Evolutionary conservation across 2,797 vertebrate genomes (phyloP).

Genomic region (Peromyscus eremicus): DNA sequence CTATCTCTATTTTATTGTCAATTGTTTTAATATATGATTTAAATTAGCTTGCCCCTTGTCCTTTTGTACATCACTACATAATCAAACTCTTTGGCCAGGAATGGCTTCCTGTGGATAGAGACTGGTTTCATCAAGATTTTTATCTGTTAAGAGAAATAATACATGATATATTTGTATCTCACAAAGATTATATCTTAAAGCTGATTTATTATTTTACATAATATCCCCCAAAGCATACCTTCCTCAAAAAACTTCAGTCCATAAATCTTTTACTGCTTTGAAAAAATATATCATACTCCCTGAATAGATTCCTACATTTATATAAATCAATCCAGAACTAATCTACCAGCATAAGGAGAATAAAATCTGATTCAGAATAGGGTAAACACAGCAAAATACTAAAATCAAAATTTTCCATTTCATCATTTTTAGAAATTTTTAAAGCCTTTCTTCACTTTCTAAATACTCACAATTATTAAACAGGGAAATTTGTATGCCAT

Average conservation of each 20-base stretch:
- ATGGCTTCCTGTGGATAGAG: not conserved
- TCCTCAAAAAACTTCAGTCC: constrained; percentile 61
- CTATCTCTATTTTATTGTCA: not conserved
- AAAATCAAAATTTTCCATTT: constrained; percentile 50
- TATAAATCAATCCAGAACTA: constrained; percentile 69
- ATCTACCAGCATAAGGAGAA: constrained; percentile 55
- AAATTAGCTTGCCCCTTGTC: not conserved
- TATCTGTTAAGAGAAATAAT: constrained; percentile 68
- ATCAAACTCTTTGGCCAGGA: not conserved
- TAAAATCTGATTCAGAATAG: constrained; percentile 45
- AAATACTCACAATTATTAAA: constrained; percentile 48
- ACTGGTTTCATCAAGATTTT: constrained; percentile 52
- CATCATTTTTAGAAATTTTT: constrained; percentile 65
- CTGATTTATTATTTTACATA: constrained; percentile 71
- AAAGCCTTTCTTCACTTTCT: constrained; percentile 60
- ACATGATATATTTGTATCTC: constrained; percentile 66
- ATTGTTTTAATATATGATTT: constrained; percentile 53
- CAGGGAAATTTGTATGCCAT: constrained; percentile 11
- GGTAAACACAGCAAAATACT: not conserved
- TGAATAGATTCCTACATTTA: constrained; percentile 73
- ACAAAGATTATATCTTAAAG: constrained; percentile 37
- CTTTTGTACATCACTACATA: not conserved
- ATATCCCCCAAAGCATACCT: constrained; percentile 57
- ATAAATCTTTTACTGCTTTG: constrained; percentile 72
- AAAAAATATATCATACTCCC: constrained; percentile 62